phyloP scores from a whole-genome alignment of 2,888 invertebrate genomes.

The Drosophila vallismaia region DNA sequence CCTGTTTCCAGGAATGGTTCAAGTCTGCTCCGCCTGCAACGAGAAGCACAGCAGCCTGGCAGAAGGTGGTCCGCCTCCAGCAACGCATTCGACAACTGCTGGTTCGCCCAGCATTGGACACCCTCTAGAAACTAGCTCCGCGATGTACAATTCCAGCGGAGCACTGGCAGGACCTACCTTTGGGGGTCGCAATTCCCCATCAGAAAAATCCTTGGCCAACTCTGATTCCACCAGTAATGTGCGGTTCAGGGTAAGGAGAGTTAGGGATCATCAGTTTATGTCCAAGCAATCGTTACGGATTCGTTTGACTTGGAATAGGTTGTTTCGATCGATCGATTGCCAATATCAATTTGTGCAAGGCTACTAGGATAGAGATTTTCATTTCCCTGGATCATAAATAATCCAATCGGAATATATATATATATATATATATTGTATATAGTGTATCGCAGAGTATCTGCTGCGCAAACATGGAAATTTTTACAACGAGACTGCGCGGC shows the following conservation, averaged over 20 bases:
- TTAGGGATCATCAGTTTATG: not conserved
- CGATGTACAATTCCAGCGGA: conserved; percentile 64
- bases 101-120: conserved; percentile 47
- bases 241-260: conserved; percentile 81
- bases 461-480: conserved; percentile 70
- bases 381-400: conserved; percentile 39
- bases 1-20: conserved; percentile 88
- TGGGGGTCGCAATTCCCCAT: conserved; percentile 82
- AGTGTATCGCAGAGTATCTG: conserved; percentile 31
- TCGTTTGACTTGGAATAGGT: not conserved
- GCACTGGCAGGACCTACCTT: conserved; percentile 43
- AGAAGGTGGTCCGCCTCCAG: conserved; percentile 82
- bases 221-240: conserved; percentile 83
- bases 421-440: too few species aligned
- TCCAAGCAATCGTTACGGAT: not conserved
- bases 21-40: conserved; percentile 94
- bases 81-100: conserved; percentile 37
- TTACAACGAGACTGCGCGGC: conserved; percentile 58
- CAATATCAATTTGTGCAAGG: conserved; percentile 59
- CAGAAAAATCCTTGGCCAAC: conserved; percentile 82
- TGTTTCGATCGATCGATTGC: conserved; percentile 32
- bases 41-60: conserved; percentile 87
- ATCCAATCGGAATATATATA: conserved; percentile 3
- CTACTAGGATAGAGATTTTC: conserved; percentile 32
- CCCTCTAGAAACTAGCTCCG: conserved; percentile 56